Base-by-base conservation (phyloP, 2,888 invertebrate species). In the Neria commutata region DNA sequence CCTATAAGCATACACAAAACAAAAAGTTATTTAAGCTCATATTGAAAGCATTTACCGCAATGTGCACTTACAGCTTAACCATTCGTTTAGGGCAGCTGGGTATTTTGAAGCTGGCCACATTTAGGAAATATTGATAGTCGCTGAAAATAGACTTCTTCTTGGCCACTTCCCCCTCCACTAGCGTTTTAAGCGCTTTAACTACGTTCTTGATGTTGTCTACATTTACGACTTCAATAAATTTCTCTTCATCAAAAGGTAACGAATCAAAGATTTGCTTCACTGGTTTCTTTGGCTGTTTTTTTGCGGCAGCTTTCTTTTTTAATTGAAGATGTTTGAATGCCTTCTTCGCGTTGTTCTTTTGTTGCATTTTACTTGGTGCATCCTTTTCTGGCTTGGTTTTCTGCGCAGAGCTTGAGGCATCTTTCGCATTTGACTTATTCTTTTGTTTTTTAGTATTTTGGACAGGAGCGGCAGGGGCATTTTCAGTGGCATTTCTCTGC, bases 61-160 rank as follows among this genome's bases (percentile, higher is more conserved):
- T 37, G 37, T 14, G 8, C 70, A 85, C 87, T 85, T 82, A 89
- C 86, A 91, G 81, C 78, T 87, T 86, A 3, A 88, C 79, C 65
- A 87, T 85, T 56, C 87, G 85, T 56, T 81, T 84, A 2, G 86
- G 83, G 29, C 82, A 82, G 63, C 84, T 85, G 25, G 89, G 86
- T 54, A 91, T 86, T 82, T 88, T 90, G 34, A 89, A 85, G 59
- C 86, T 84, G 16, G 62, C 29, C 2, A 81, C 69, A 50, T 78
- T 73, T 2, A 81, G 61, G 3, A 74, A 58, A 59, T 76, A 80
- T 10, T 69, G 75, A 51, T 72, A 81, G 55, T 81, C 80, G 17
- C 66, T 68, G 37, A 81, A 81, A 19, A 81, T 76, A 0, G 74
- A 65, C 2, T 66, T 68, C n/a, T 74, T 63, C 67, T 75, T 79